These are phyloP conservation scores for Electrona antarctica DNA, from an alignment of 2,113 vertebrate species.

Conservation along the genomic window DNA sequence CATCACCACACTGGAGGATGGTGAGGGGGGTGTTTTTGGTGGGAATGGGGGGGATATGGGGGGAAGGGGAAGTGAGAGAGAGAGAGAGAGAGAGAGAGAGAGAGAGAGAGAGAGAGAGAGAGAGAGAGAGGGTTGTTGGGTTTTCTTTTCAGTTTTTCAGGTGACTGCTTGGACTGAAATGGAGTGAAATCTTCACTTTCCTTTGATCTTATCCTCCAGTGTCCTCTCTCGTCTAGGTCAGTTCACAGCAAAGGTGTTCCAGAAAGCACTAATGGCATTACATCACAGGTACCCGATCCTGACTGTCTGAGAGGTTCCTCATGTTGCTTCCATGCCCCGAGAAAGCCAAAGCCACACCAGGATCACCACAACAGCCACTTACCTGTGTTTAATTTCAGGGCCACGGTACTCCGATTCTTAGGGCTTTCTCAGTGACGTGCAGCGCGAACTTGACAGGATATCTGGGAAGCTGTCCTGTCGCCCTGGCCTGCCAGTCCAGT, in stretches of 20 bases:
- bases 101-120: background rate
- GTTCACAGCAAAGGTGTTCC: constrained; percentile 17
- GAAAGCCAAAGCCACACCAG: constrained; percentile 1
- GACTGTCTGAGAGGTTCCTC: background rate
- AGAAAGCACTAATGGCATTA: constrained; percentile 44
- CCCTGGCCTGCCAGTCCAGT: background rate
- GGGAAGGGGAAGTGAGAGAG: background rate
- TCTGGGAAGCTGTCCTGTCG: background rate
- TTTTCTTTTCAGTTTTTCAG: constrained; percentile 40
- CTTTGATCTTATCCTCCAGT: constrained; percentile 31
- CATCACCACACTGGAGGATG: constrained; percentile 83
- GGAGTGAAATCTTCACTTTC: constrained; percentile 46
- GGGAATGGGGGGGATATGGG: background rate
- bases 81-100: too few species aligned
- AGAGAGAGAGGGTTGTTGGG: background rate
- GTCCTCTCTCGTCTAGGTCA: constrained; percentile 20
- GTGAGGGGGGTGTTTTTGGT: constrained; percentile 57
- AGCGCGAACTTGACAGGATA: background rate
- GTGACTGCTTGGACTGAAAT: constrained; percentile 7
- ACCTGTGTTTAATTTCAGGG: constrained; percentile 47
- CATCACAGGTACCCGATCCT: constrained; percentile 49
- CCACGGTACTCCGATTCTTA: background rate
- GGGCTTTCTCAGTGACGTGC: background rate
- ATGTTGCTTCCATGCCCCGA: constrained; percentile 8
- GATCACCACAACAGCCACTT: constrained; percentile 18